Percentiles rank a stretch among this genome's conserved stretches.
Evolutionary conservation across 2,113 vertebrate species (phyloP).

Genomic region (Coreoperca whiteheadi): DNA sequence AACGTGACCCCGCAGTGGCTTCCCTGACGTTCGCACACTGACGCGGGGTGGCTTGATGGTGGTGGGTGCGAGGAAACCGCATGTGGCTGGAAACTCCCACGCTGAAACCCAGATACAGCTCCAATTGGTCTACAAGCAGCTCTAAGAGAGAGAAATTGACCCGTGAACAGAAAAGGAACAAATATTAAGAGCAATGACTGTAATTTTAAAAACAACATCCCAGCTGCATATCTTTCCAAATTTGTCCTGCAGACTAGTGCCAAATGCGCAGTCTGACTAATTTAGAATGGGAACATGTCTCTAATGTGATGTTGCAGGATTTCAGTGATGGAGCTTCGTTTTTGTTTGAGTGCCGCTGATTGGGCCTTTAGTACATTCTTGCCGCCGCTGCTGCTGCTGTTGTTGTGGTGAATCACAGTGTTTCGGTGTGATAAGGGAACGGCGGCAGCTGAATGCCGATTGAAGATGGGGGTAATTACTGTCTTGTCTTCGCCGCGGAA

Average conservation of each 20-base stretch:
- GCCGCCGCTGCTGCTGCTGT: background rate
- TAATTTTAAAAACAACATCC: background rate
- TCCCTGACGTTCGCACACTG: too few relatives aligned
- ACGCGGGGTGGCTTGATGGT: too few relatives aligned
- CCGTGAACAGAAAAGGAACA: background rate
- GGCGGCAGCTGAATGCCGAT: conserved; percentile 47
- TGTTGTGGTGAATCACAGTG: conserved; percentile 56
- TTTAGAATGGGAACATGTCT: conserved; percentile 8
- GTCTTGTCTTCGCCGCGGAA: conserved; percentile 36
- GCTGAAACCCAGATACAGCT: background rate
- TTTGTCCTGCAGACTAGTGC: conserved; percentile 3
- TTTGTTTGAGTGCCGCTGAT: conserved; percentile 32
- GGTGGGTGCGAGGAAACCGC: too few relatives aligned
- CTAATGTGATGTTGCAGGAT: conserved; percentile 26
- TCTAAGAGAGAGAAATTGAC: background rate
- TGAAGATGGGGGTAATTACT: conserved; percentile 67
- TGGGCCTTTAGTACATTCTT: background rate
- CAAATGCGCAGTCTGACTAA: background rate
- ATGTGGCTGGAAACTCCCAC: background rate
- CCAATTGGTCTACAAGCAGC: conserved; percentile 3
- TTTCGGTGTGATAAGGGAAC: conserved; percentile 58
- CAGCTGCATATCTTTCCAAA: conserved; percentile 13
- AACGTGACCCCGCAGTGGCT: too few relatives aligned
- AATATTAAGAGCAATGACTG: conserved; percentile 18
- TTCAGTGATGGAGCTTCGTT: conserved; percentile 8